Evolutionary conservation across 2,888 invertebrate genomes (phyloP).

Genomic region (Zygothrica quintamaculata): DNA sequence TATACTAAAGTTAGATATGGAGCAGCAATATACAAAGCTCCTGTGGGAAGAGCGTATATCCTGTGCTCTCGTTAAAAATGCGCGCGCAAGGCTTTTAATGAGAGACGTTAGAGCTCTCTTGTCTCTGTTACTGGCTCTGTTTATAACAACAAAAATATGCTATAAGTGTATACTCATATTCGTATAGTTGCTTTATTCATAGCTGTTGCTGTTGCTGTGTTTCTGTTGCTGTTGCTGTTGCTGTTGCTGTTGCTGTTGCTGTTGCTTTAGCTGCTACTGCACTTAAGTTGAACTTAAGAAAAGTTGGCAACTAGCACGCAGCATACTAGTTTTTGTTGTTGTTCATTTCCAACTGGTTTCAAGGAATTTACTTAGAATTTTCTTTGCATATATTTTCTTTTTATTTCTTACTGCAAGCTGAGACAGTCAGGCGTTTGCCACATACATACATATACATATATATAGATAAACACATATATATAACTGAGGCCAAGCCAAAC

Average conservation of each 20-base stretch:
- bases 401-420: slow-evolving; percentile 22
- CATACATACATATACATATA: slow-evolving; percentile 45
- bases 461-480: too few relatives aligned
- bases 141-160: slow-evolving; percentile 58
- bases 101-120: slow-evolving; percentile 36
- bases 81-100: slow-evolving; percentile 63
- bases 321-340: too few relatives aligned
- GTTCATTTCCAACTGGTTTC: slow-evolving; percentile 55
- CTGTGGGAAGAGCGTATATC: slow-evolving; percentile 63
- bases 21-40: slow-evolving; percentile 67
- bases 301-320: slow-evolving; percentile 59
- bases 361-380: slow-evolving; percentile 63
- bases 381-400: slow-evolving; percentile 14
- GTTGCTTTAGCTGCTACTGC: slow-evolving; percentile 51
- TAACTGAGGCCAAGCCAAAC: slow-evolving; percentile 27
- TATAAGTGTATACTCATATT: slow-evolving; percentile 33
- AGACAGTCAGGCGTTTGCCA: slow-evolving; percentile 58
- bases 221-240: slow-evolving; percentile 55
- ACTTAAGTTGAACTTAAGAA: slow-evolving; percentile 67
- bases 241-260: slow-evolving; percentile 23
- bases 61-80: slow-evolving; percentile 44
- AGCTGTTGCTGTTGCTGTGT: slow-evolving; percentile 22
- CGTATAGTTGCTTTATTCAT: slow-evolving; percentile 16
- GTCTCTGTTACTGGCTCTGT: slow-evolving; percentile 53
- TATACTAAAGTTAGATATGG: slow-evolving; percentile 68